Conservation (phyloP, 2,888 invertebrate species). For the Oxyteleia sp. region DNA sequence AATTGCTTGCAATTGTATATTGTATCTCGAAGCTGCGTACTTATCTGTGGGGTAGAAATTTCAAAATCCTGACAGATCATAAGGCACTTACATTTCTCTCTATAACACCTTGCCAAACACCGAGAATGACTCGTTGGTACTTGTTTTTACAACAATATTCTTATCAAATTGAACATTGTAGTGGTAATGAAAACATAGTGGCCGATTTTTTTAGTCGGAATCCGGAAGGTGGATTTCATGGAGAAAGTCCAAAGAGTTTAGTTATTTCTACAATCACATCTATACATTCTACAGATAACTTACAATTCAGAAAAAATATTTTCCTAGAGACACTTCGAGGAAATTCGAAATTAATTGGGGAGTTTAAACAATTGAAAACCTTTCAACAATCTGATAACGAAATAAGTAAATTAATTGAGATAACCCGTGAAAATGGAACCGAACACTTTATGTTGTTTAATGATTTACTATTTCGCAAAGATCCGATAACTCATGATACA, state of each 20-base stretch:
- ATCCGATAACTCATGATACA: background rate
- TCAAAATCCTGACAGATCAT: too few species aligned
- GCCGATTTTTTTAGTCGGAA: too few species aligned
- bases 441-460: background rate
- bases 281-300: background rate
- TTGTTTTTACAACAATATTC: constrained; percentile 39
- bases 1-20: too few species aligned
- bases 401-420: background rate
- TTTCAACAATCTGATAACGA: constrained; percentile 11
- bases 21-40: too few species aligned
- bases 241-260: background rate
- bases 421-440: background rate
- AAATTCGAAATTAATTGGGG: background rate
- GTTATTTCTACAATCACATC: constrained; percentile 13
- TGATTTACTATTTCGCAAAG: constrained; percentile 7
- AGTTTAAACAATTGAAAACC: constrained; percentile 2
- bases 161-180: constrained; percentile 31
- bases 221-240: constrained; percentile 24
- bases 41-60: too few species aligned
- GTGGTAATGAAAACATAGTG: constrained; percentile 31
- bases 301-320: background rate
- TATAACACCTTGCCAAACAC: constrained; percentile 28
- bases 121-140: constrained; percentile 35
- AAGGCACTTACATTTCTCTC: constrained; percentile 43
- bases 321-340: background rate